Conservation (phyloP, 2,113 vertebrate genomes). For the Gallinago paraguaiae region DNA sequence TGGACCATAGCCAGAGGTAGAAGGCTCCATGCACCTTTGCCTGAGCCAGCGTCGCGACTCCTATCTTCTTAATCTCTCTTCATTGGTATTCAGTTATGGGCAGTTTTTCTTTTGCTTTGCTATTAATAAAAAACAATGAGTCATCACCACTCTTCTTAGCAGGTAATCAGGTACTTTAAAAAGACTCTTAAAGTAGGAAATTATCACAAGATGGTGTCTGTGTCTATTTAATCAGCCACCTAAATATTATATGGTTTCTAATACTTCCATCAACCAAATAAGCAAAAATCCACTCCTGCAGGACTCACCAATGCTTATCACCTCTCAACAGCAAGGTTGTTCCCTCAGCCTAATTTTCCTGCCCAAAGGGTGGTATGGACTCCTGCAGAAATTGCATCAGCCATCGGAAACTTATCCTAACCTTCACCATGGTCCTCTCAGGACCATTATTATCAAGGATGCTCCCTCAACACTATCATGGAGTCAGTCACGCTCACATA, state of each 20-base stretch:
- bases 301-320: neutral
- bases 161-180: neutral
- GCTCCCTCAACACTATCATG: neutral
- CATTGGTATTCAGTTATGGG: neutral
- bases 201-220: neutral
- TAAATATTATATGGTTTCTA: neutral
- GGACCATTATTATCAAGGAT: neutral
- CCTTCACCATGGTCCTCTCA: neutral
- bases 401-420: neutral
- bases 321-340: neutral
- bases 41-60: neutral
- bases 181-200: neutral
- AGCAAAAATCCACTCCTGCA: neutral
- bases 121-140: neutral
- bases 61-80: neutral
- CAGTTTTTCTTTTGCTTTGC: neutral
- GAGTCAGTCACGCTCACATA: neutral
- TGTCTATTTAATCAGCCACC: neutral
- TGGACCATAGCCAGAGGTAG: neutral
- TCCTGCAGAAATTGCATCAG: neutral
- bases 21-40: neutral
- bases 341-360: neutral
- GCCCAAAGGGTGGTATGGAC: neutral
- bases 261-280: neutral
- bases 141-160: neutral